Evolutionary conservation across 2,797 vertebrate species (phyloP), one percentile per base, ranked within the genome.

Genomic region (Dendrocincla fuliginosa): DNA sequence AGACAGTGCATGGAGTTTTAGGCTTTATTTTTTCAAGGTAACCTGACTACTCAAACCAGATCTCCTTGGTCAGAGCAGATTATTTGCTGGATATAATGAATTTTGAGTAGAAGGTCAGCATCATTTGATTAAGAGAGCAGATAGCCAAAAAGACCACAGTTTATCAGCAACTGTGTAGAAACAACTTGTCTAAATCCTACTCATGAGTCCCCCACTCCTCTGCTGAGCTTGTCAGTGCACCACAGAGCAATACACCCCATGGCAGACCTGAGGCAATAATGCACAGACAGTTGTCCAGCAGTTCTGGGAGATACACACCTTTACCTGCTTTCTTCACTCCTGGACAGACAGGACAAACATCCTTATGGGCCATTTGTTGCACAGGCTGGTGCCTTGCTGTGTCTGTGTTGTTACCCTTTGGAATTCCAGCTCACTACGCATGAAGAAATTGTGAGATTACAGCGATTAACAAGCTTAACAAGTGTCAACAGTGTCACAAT

Each of bases 401-500:
- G 8, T 79, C 50, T 76, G 7, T 56, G n/a, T 73, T 63, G 37
- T 60, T 90, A 78, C n/a, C 77, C 86, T 93, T 94, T 67, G 89
- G 96, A 93, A 92, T 89, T 90, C 75, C 78, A 94, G 47, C 47
- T 87, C 18, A 4, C 33, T 47, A 1, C 28, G 25, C 44, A 46
- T 84, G 87, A 83, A 94, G 94, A 90, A 89, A 82, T 63, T 0
- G 1, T 52, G 56, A 65, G 91, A 77, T 83, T 74, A 55, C 19
- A 37, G 55, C 5, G 1, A 73, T 30, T 50, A 90, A 90, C 70
- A 73, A 83, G 67, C n/a, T 92, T 87, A 90, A 67, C 32, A 1
- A 37, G 63, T 30, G 75, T 90, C 89, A 93, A 61, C 78, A 89
- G 4, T 92, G 75, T 91, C 87, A 84, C 86, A 83, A 55, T 59